Evolutionary conservation across 2,888 invertebrate genomes (phyloP), one percentile per base, ranked within the genome.

Genomic region (Pollenia amentaria): DNA sequence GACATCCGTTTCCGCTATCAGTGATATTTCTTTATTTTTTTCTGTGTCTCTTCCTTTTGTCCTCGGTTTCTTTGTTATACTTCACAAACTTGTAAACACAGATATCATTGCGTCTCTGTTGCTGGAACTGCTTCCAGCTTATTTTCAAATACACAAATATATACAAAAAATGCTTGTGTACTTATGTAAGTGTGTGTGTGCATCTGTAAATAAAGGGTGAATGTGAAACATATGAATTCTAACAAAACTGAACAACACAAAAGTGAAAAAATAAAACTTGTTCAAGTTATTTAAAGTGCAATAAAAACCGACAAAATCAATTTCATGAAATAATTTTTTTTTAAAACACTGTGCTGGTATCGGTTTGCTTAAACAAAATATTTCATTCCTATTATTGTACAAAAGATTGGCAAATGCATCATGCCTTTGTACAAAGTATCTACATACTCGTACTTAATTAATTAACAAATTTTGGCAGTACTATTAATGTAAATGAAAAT

Each of bases 1-100:
- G 46, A 67, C 65, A 67, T 67, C 65, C 65, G 46, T 67, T 67
- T 67, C 65, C 46, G 29, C 65, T 67, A 48, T 67, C 46, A 48
- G 48, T 67, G 65, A 67, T 46, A 29, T 29, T 67, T 67, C 46
- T 65, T 21, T 48, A 38, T 57, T 57, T 29, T n/a, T 57, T 57
- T 38, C 29, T 57, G 29, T 38, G 14, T n/a, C 14, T 29, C 14
- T 67, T 67, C n/a, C 29, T 1, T 42, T 40, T 29, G 3, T 42
- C n/a, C 0, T 60, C 10, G 16, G 12, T 38, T 60, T 38, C 62
- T 60, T 60, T 60, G n/a, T 44, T 64, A 44, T 64, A 29, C 9
- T 48, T 67, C 65, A 67, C 29, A 29, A n/a, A 67, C 46, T 67
- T 67, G 29, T 48, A 67, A 67, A 48, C n/a, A 46, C 65, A 65